phyloP scores from a whole-genome alignment of 2,113 vertebrate genomes.

The Propithecus coquereli region DNA sequence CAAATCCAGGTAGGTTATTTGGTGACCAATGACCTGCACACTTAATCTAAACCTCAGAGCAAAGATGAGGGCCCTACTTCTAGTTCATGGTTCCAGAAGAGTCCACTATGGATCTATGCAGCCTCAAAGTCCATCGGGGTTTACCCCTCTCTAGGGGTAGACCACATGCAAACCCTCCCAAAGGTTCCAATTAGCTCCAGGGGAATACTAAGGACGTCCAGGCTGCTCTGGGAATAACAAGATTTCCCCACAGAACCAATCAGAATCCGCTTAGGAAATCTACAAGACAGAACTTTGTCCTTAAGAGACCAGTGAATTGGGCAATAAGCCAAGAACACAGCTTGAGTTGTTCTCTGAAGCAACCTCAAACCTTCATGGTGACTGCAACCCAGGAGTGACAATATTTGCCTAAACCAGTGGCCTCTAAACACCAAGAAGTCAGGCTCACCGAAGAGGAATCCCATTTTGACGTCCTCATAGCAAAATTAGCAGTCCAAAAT shows the following conservation, averaged over 20 bases:
- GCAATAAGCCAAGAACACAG: neutral
- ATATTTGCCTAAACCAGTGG: neutral
- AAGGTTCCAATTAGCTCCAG: constrained; percentile 44
- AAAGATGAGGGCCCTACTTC: neutral
- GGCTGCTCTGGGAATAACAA: constrained; percentile 24
- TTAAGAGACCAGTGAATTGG: constrained; percentile 7
- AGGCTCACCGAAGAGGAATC: neutral
- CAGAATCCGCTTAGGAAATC: constrained; percentile 54
- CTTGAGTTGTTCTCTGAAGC: constrained; percentile 5
- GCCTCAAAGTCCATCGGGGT: neutral
- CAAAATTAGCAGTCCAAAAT: neutral
- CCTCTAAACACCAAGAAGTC: neutral
- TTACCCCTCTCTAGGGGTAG: neutral
- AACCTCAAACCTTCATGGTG: neutral
- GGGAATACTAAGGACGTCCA: constrained; percentile 2
- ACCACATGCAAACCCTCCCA: constrained; percentile 30
- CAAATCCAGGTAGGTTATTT: neutral
- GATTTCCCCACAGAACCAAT: constrained; percentile 56
- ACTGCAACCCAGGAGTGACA: neutral
- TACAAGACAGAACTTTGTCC: neutral
- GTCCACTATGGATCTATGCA: neutral
- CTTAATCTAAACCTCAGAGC: neutral
- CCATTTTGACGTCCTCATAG: neutral
- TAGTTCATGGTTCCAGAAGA: neutral
- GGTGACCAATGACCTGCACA: neutral